Base-by-base conservation (phyloP, 2,888 invertebrate species). In the Phorcus lineatus region DNA sequence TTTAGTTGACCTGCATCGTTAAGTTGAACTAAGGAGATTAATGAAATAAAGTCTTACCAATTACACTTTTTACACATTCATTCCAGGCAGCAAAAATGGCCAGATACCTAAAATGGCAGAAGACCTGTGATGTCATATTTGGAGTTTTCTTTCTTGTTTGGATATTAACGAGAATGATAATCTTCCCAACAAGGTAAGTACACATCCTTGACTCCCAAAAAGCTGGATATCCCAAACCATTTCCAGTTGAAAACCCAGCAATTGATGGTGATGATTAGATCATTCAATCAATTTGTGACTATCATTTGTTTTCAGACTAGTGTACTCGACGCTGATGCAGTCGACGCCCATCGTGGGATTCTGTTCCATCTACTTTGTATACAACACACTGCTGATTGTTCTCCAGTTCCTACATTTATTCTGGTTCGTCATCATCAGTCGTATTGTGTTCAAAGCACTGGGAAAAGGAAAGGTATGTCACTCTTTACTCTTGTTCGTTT, bases 81-180 rank as follows among this genome's bases (percentile, higher is more conserved):
- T 88, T 88, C 0, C 94, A 97, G 96, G 96, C 96, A 62, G 98
- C 98, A 22, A 99, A 99, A 94, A 96, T 98, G 94, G 96, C 97
- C 24, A 98, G 98, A 92, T 99, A 99, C 93, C 9, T 83, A n/a
- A 96, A 96, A 89, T 97, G 96, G 92, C 97, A 98, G 93, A 96
- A 95, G 92, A 89, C 97, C 13, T 98, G 99, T 92, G 98, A 98
- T 94, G 93, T 94, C 52, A 94, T 98, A 87, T 99, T 99, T 94
- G 96, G 96, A 77, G 94, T 97, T 81, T 98, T 99, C 93, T 97
- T 97, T 11, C 92, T 98, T 28, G 93, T 97, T 2, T 99, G 99
- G 99, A 96, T 99, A 86, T 93, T 96, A 2, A 98, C 99, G 16
- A 95, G 99, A 80, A 94, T 98, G 84, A 96, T 97, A 55, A 95